Evolutionary conservation across 2,797 vertebrate species (phyloP), one percentile per base, ranked within the genome.

Genomic region (Esox masquinongy): DNA sequence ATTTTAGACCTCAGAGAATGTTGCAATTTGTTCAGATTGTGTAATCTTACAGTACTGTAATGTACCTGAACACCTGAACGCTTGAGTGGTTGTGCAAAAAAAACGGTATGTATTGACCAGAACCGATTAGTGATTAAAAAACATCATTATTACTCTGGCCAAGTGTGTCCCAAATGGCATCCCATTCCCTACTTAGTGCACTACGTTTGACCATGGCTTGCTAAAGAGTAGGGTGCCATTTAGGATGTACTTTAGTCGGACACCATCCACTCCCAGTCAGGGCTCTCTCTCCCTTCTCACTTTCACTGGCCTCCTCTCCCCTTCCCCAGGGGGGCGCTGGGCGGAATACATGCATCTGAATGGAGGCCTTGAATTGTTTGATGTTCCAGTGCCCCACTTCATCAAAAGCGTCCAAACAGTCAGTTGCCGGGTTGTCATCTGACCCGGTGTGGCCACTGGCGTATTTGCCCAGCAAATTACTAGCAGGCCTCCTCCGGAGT

Each of bases 401-500:
- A 79, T 75, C 76, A 81, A 64, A 77, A 74, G 69, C 24, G 31
- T 76, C 75, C 64, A 70, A 79, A 80, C n/a, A 69, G 63, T 68
- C 31, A 51, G 31, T 56, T 73, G 47, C 73, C 71, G 70, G 74
- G 75, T 78, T 47, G 70, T 4, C 73, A 68, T 76, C 79, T 84
- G 77, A 84, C 86, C 80, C 59, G 59, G 4, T 0, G 16, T 22
- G 53, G 22, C 68, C 72, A 74, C 75, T 80, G 79, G 77, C 53
- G 47, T 76, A 81, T 86, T 83, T 81, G 74, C 74, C 47, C 66
- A 81, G 77, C 76, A 78, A 81, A 79, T 85, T 76, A 74, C 79
- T 77, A 75, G 64, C 76, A 79, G 72, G 24, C 43, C 56, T 24
- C 61, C 75, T 70, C 66, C 72, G 74, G 22, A 24, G 43, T 47